phyloP scores from a whole-genome alignment of 2,113 vertebrate species.

The Ophiodon elongatus region DNA sequence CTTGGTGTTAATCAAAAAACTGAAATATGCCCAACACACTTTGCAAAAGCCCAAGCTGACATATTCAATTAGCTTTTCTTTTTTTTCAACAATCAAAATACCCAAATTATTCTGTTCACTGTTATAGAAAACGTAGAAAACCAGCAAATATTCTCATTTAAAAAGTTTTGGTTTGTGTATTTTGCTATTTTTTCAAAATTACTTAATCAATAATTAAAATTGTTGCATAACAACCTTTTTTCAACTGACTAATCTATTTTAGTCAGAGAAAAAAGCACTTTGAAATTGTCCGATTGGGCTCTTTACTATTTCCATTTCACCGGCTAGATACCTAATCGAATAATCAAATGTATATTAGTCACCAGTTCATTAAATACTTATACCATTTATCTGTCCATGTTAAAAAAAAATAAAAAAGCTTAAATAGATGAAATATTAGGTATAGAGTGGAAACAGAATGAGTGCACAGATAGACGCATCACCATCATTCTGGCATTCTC shows the following conservation, averaged over 20 bases:
- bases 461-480: slow-evolving; percentile 48
- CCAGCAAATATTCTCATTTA: background rate
- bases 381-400: background rate
- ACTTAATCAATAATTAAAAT: background rate
- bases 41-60: background rate
- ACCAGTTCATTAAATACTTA: background rate
- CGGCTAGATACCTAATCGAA: background rate
- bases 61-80: background rate
- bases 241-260: background rate
- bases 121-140: background rate
- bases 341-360: background rate
- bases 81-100: background rate
- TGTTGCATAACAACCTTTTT: background rate
- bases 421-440: background rate
- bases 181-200: background rate
- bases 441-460: background rate
- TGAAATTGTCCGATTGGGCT: background rate
- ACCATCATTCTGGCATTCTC: slow-evolving; percentile 14
- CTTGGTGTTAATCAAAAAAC: background rate
- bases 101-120: background rate
- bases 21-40: background rate
- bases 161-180: background rate
- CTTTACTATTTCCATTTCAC: background rate
- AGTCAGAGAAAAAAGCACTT: background rate
- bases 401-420: background rate